Conservation (phyloP, 2,113 vertebrate genomes). For the Xenotilapia caudafasciata region DNA sequence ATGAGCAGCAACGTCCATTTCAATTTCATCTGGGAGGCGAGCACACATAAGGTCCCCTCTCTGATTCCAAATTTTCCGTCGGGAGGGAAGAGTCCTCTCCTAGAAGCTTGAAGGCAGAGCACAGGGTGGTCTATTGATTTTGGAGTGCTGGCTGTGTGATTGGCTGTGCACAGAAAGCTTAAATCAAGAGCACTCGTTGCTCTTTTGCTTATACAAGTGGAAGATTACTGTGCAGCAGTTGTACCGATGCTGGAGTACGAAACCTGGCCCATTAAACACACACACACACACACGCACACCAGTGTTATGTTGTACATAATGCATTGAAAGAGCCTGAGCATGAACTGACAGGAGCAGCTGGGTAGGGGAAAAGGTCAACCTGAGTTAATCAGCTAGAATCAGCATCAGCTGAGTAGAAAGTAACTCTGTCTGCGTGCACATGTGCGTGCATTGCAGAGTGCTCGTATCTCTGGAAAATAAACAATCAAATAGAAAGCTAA, state of each 20-base stretch:
- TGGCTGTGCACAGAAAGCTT: slow-evolving; percentile 31
- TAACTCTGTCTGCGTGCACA: neutral
- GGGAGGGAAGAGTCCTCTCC: neutral
- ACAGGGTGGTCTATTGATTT: slow-evolving; percentile 46
- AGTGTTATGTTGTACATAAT: slow-evolving; percentile 29
- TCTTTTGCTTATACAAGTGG: slow-evolving; percentile 52
- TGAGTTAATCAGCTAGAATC: slow-evolving; percentile 65
- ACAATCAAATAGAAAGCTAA: slow-evolving; percentile 13
- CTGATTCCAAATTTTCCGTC: neutral
- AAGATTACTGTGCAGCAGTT: slow-evolving; percentile 46
- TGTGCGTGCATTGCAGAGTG: neutral
- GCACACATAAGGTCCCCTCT: neutral
- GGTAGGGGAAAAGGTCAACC: slow-evolving; percentile 56
- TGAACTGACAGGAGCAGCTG: slow-evolving; percentile 59
- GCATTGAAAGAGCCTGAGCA: slow-evolving; percentile 12
- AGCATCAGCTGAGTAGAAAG: slow-evolving; percentile 50
- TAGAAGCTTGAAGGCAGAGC: neutral
- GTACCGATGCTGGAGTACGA: slow-evolving; percentile 19
- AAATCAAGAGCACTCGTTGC: slow-evolving; percentile 51
- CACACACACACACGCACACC: neutral
- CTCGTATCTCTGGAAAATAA: slow-evolving; percentile 1
- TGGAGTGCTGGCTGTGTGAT: slow-evolving; percentile 38
- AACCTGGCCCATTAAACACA: slow-evolving; percentile 21
- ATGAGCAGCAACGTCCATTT: slow-evolving; percentile 41
- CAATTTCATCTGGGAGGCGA: slow-evolving; percentile 20